These are phyloP conservation scores for Paralichthys olivaceus DNA, from an alignment of 2,113 vertebrate species.

Conservation along the genomic window DNA sequence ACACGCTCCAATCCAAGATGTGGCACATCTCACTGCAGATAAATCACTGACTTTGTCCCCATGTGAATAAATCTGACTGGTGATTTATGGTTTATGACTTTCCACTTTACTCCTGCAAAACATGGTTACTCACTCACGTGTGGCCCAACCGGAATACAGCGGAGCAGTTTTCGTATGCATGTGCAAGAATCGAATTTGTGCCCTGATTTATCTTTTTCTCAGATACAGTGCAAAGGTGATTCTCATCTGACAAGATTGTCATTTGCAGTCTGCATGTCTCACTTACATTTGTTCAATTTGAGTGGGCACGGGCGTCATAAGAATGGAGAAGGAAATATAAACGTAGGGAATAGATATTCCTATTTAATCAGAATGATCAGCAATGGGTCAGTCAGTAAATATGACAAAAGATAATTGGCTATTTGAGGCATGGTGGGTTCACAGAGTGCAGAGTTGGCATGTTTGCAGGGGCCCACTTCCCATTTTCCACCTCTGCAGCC, in stretches of 20 bases:
- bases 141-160: slow-evolving; percentile 9
- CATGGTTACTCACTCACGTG: slow-evolving; percentile 37
- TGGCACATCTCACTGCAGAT: slow-evolving; percentile 33
- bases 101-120: slow-evolving; percentile 35
- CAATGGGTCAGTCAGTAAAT: slow-evolving; percentile 43
- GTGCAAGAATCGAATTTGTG: slow-evolving; percentile 29
- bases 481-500: slow-evolving; percentile 29
- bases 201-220: neutral
- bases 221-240: slow-evolving; percentile 26
- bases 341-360: slow-evolving; percentile 15
- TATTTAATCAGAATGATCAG: slow-evolving; percentile 27
- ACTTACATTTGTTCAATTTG: slow-evolving; percentile 39
- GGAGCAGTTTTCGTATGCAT: neutral
- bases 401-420: slow-evolving; percentile 40
- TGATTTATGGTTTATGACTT: slow-evolving; percentile 27
- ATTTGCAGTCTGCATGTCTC: slow-evolving; percentile 24
- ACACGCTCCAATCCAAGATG: slow-evolving; percentile 12
- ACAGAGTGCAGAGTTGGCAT: slow-evolving; percentile 26
- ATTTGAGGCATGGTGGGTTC: slow-evolving; percentile 27
- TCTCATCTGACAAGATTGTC: slow-evolving; percentile 38
- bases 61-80: slow-evolving; percentile 24
- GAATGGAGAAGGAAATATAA: neutral
- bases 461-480: slow-evolving; percentile 20
- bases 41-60: slow-evolving; percentile 1
- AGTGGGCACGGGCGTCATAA: neutral